Evolutionary conservation across 2,797 vertebrate species (phyloP).

Genomic region (Nannoperca australis): DNA sequence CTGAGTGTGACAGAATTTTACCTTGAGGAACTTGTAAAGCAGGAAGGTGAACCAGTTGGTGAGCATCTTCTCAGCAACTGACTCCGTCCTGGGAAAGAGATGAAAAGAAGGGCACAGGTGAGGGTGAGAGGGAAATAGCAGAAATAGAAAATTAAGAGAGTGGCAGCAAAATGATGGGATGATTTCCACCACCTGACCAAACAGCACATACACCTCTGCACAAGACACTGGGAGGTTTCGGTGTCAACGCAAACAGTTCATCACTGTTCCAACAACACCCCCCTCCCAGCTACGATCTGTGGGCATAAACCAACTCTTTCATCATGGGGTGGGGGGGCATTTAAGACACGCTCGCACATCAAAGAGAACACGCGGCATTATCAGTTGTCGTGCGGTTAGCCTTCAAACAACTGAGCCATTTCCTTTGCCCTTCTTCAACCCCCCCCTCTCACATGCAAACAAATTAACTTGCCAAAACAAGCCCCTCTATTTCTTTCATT

Average conservation of each 20-base stretch:
- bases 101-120: slow-evolving; percentile 7
- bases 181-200: background rate
- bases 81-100: slow-evolving; percentile 82
- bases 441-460: slow-evolving; percentile 48
- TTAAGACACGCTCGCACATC: slow-evolving; percentile 49
- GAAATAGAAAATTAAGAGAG: slow-evolving; percentile 11
- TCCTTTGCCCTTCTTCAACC: background rate
- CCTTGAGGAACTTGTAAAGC: slow-evolving; percentile 90
- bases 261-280: slow-evolving; percentile 8
- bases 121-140: slow-evolving; percentile 13
- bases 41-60: slow-evolving; percentile 91
- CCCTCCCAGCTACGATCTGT: slow-evolving; percentile 3
- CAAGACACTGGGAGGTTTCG: slow-evolving; percentile 1
- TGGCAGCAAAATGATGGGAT: background rate
- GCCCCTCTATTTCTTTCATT: slow-evolving; percentile 45
- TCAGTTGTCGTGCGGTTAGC: slow-evolving; percentile 43
- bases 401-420: slow-evolving; percentile 48
- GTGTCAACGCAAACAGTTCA: background rate
- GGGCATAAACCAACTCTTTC: slow-evolving; percentile 37
- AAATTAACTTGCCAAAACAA: slow-evolving; percentile 72
- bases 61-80: slow-evolving; percentile 90
- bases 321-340: slow-evolving; percentile 25
- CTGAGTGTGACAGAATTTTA: slow-evolving; percentile 63
- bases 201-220: slow-evolving; percentile 2
- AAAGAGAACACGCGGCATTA: slow-evolving; percentile 45